phyloP scores from a whole-genome alignment of 2,797 vertebrate species.

The Neoniphon sammara region DNA sequence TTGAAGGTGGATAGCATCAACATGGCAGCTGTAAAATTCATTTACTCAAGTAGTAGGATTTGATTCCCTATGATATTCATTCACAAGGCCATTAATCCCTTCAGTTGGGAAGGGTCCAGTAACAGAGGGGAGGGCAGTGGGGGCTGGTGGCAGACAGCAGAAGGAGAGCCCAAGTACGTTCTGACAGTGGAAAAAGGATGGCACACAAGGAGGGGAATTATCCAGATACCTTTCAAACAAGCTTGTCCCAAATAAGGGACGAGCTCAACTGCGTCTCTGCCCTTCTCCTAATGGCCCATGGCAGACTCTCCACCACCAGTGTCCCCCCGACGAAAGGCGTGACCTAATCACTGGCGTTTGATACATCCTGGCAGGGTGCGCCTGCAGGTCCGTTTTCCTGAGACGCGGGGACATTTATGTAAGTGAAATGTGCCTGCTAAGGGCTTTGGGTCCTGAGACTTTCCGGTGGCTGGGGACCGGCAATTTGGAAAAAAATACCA shows the following conservation, averaged over 20 bases:
- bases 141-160: slow-evolving; percentile 35
- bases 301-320: slow-evolving; percentile 29
- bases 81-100: slow-evolving; percentile 62
- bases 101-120: slow-evolving; percentile 60
- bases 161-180: slow-evolving; percentile 64
- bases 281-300: slow-evolving; percentile 46
- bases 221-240: slow-evolving; percentile 58
- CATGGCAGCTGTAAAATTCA: slow-evolving; percentile 41
- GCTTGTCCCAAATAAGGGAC: slow-evolving; percentile 58
- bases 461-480: slow-evolving; percentile 46
- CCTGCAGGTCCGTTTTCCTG: slow-evolving; percentile 43
- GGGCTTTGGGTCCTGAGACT: slow-evolving; percentile 55
- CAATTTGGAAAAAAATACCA: slow-evolving; percentile 43
- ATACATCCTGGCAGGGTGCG: slow-evolving; percentile 26
- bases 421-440: slow-evolving; percentile 64
- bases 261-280: slow-evolving; percentile 43
- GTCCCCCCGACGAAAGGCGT: slow-evolving; percentile 11
- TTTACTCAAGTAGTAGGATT: slow-evolving; percentile 40
- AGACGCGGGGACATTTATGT: slow-evolving; percentile 49
- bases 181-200: slow-evolving; percentile 38
- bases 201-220: slow-evolving; percentile 32
- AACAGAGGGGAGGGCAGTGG: slow-evolving; percentile 12
- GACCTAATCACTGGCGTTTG: slow-evolving; percentile 40
- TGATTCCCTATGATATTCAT: slow-evolving; percentile 52
- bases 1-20: slow-evolving; percentile 24